Conservation (phyloP, 2,888 invertebrate species). For the Lutraria lutraria region DNA sequence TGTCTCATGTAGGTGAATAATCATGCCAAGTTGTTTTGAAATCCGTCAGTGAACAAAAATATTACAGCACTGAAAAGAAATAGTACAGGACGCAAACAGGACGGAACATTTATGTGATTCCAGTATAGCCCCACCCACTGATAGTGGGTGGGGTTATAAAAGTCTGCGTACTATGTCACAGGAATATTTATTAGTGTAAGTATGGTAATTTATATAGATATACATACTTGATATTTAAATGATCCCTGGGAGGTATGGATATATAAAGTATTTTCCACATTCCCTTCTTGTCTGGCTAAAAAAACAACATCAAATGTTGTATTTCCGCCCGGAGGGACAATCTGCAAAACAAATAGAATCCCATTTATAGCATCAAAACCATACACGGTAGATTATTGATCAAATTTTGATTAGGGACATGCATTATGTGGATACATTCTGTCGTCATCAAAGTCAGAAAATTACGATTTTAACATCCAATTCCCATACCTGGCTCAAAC, state of each 20-base stretch:
- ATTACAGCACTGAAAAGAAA: too few relatives aligned
- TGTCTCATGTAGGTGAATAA: too few relatives aligned
- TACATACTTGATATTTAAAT: conserved; percentile 92
- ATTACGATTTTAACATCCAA: too few relatives aligned
- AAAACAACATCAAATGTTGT: conserved; percentile 98
- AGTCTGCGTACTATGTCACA: too few relatives aligned
- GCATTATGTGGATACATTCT: background rate
- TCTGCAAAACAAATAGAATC: conserved; percentile 88
- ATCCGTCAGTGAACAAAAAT: too few relatives aligned
- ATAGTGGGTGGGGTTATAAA: too few relatives aligned
- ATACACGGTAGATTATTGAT: background rate
- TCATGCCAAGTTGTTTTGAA: too few relatives aligned
- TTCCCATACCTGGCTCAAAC: too few relatives aligned
- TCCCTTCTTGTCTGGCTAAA: conserved; percentile 96
- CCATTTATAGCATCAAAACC: conserved; percentile 21
- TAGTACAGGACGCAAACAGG: too few relatives aligned
- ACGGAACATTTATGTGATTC: too few relatives aligned
- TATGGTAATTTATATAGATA: background rate
- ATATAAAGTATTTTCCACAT: conserved; percentile 94
- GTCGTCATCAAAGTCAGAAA: background rate
- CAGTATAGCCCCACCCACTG: too few relatives aligned
- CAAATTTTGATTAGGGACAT: background rate
- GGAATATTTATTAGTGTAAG: too few relatives aligned
- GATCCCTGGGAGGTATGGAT: conserved; percentile 98
- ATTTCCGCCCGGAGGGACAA: conserved; percentile 95